These are phyloP conservation scores for Lithophane ornitopus DNA, from an alignment of 2,888 invertebrate genomes.

Conservation along the genomic window DNA sequence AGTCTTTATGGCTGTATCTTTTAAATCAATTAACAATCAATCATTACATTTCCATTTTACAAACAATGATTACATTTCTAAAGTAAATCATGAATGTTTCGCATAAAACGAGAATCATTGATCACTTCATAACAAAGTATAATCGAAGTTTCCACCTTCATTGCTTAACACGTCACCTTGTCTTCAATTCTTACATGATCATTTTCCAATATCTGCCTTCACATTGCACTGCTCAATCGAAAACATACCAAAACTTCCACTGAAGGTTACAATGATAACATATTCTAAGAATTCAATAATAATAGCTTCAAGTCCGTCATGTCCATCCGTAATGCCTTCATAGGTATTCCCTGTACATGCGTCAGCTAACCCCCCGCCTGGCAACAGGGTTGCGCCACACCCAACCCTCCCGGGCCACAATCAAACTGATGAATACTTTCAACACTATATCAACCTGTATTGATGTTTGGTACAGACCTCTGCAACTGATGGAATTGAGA, in stretches of 20 bases:
- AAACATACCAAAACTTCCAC: neutral
- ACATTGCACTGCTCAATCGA: neutral
- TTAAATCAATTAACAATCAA: neutral
- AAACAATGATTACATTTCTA: neutral
- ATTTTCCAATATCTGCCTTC: neutral
- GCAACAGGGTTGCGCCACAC: constrained; percentile 83
- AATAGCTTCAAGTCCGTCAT: constrained; percentile 42
- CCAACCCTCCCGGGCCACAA: constrained; percentile 79
- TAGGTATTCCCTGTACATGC: constrained; percentile 73
- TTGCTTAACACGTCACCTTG: neutral
- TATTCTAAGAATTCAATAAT: constrained; percentile 46
- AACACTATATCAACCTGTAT: constrained; percentile 73
- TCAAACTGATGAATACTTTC: constrained; percentile 87
- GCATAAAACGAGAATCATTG: neutral
- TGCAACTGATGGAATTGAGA: constrained; percentile 64
- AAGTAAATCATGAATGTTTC: neutral
- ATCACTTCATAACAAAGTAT: neutral
- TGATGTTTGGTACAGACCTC: constrained; percentile 59
- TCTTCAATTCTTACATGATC: neutral
- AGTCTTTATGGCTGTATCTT: too few species aligned
- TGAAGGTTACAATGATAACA: neutral
- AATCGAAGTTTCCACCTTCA: neutral
- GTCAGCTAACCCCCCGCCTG: constrained; percentile 76
- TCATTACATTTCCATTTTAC: too few species aligned
- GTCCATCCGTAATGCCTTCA: constrained; percentile 50